Evolutionary conservation across 2,113 vertebrate genomes (phyloP).

Genomic region (Merops nubicus): DNA sequence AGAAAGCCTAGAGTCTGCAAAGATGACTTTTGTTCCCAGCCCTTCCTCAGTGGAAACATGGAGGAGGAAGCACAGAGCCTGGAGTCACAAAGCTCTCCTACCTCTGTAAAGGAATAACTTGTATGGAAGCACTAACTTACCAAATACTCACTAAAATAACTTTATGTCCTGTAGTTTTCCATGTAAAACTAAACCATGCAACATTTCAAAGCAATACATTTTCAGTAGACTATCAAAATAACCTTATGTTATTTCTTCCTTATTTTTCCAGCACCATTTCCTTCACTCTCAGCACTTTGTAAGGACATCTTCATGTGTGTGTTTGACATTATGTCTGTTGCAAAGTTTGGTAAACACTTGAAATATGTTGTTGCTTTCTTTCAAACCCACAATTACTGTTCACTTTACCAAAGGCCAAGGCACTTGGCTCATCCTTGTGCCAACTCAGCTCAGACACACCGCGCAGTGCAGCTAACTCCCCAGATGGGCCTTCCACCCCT

Average conservation of each 20-base stretch:
- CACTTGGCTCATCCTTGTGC: slow-evolving; percentile 13
- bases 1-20: neutral
- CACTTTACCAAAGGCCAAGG: slow-evolving; percentile 29
- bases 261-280: slow-evolving; percentile 19
- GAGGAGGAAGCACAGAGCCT: neutral
- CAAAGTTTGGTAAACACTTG: slow-evolving; percentile 54
- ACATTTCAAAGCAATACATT: slow-evolving; percentile 16
- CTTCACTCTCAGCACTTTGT: slow-evolving; percentile 33
- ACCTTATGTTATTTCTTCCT: slow-evolving; percentile 1
- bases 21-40: neutral
- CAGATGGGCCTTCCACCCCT: slow-evolving; percentile 29
- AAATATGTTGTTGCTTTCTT: slow-evolving; percentile 33
- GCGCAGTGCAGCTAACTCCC: neutral
- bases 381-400: slow-evolving; percentile 59
- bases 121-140: neutral
- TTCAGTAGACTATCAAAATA: slow-evolving; percentile 35
- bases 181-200: slow-evolving; percentile 40
- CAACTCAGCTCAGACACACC: slow-evolving; percentile 28
- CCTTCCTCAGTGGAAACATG: neutral
- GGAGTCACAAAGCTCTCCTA: neutral
- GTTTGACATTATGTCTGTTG: neutral
- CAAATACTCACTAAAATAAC: slow-evolving; percentile 10
- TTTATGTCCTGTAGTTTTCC: neutral
- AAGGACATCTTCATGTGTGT: neutral
- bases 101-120: neutral